phyloP scores from a whole-genome alignment of 2,797 vertebrate genomes.

The Podarcis siculus region DNA sequence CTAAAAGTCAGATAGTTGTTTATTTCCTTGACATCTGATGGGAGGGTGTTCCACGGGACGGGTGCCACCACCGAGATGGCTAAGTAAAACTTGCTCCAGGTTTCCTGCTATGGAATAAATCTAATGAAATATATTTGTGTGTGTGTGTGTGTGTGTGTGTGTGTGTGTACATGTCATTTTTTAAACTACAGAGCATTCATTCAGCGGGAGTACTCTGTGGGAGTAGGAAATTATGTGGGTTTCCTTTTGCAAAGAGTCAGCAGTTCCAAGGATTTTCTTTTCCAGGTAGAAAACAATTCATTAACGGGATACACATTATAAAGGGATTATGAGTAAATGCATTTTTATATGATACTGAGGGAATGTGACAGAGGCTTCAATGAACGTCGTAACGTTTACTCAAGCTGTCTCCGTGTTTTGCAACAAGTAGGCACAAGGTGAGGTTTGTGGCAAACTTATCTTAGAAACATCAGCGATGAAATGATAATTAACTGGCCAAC shows the following conservation, averaged over 20 bases:
- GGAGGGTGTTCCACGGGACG: fast-evolving
- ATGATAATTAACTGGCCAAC: neutral
- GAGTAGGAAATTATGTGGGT: constrained; percentile 15
- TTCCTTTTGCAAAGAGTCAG: constrained; percentile 35
- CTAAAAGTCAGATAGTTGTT: too few species aligned
- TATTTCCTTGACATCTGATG: too few species aligned
- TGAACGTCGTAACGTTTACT: neutral
- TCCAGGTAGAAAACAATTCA: constrained; percentile 41
- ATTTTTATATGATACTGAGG: constrained; percentile 17
- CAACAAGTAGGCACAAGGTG: constrained; percentile 36
- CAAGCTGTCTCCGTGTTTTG: constrained; percentile 4
- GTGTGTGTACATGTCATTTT: constrained; percentile 19
- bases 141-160: too few species aligned
- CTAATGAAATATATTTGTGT: neutral
- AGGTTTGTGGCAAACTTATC: neutral
- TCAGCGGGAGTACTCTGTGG: constrained; percentile 12
- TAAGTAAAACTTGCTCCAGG: neutral
- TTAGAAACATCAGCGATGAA: neutral
- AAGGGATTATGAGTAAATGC: constrained; percentile 42
- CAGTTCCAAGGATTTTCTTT: constrained; percentile 37
- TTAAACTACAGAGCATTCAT: fast-evolving
- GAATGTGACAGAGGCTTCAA: neutral
- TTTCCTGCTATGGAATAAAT: neutral
- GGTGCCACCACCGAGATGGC: too few species aligned
- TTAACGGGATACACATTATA: constrained; percentile 64